Percentiles rank a stretch among this genome's conserved stretches.
Conservation (phyloP, 2,797 vertebrate genomes). For the Chrysocyon brachyurus region DNA sequence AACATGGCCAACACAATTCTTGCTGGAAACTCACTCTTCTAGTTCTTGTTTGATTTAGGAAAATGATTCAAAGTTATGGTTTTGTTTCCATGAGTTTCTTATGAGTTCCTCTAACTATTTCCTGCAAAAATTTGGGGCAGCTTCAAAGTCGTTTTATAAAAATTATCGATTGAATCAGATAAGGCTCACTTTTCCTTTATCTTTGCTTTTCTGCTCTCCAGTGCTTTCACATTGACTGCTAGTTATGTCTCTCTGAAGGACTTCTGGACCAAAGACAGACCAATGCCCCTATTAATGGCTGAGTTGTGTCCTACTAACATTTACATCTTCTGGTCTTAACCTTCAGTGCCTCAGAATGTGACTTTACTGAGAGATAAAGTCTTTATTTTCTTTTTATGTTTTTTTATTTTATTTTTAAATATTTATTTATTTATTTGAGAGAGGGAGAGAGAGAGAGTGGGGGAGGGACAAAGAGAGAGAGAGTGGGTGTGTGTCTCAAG, state of each 20-base stretch:
- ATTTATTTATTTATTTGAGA: not conserved
- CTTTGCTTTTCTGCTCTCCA: not conserved
- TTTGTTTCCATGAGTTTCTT: not conserved
- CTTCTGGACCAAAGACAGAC: not conserved
- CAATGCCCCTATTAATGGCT: not conserved
- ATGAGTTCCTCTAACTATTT: not conserved
- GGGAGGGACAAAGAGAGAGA: not conserved
- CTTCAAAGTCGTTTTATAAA: not conserved
- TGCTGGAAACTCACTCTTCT: not conserved
- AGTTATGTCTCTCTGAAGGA: not conserved
- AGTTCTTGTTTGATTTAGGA: not conserved
- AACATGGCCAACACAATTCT: not conserved
- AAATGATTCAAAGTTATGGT: not conserved
- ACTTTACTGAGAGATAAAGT: not conserved
- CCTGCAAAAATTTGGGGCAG: not conserved
- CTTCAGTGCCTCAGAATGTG: not conserved
- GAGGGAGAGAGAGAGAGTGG: not conserved
- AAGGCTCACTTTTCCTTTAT: not conserved
- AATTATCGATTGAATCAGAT: not conserved
- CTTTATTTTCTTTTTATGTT: not conserved
- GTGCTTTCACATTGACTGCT: not conserved
- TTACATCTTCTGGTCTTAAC: not conserved
- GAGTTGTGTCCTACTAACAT: not conserved
- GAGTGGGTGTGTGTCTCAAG: not conserved
- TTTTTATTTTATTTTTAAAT: not conserved